Conservation (phyloP, 2,113 vertebrate species). For the Strix aluco region DNA sequence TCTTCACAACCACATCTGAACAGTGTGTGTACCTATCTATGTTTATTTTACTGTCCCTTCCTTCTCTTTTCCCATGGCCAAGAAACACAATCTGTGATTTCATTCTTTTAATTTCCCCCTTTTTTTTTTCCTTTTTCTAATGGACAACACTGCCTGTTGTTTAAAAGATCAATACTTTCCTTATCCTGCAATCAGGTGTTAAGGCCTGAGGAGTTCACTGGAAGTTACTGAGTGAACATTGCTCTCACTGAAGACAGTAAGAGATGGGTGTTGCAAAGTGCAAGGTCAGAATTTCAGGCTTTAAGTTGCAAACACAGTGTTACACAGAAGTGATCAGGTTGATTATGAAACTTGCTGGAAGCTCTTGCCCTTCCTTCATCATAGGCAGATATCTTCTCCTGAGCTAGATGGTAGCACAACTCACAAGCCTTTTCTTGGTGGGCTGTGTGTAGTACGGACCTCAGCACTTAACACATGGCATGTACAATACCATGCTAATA, state of each 20-base stretch:
- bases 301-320: neutral
- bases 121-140: neutral
- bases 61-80: neutral
- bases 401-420: neutral
- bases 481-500: no score
- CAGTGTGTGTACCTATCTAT: neutral
- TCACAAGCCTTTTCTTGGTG: neutral
- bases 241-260: neutral
- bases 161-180: neutral
- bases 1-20: slow-evolving; percentile 13
- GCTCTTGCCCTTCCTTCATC: neutral
- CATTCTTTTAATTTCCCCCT: neutral
- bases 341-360: neutral
- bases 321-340: neutral
- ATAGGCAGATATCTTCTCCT: neutral
- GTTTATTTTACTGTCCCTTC: slow-evolving; percentile 15
- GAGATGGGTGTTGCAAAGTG: neutral
- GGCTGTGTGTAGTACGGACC: neutral
- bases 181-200: neutral
- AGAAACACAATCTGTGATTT: neutral
- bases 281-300: neutral
- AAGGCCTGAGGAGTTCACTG: neutral
- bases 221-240: neutral
- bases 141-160: neutral
- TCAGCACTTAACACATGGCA: neutral